Percentiles rank a stretch among this genome's conserved stretches.
Evolutionary conservation across 2,113 vertebrate species (phyloP).

Genomic region (Helogale parvula): DNA sequence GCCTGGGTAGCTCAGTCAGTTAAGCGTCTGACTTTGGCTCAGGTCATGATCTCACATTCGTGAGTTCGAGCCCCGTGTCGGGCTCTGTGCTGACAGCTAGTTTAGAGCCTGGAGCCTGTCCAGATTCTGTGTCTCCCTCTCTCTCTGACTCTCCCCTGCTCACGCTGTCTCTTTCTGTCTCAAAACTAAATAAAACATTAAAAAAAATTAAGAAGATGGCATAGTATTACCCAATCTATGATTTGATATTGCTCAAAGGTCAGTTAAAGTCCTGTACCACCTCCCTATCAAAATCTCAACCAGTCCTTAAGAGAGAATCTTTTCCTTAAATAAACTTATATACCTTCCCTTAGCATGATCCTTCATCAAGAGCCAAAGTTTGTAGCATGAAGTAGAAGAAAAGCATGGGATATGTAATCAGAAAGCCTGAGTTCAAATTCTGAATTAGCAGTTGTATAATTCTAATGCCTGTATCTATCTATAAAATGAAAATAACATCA

Average conservation of each 20-base stretch:
- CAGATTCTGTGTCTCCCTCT: too few relatives aligned
- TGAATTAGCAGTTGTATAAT: not conserved
- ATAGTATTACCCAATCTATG: not conserved
- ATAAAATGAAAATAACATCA: not conserved
- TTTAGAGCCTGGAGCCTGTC: too few relatives aligned
- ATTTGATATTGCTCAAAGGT: not conserved
- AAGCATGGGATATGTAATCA: not conserved
- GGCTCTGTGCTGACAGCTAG: too few relatives aligned
- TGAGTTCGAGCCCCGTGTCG: too few relatives aligned
- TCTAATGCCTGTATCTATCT: constrained; percentile 32
- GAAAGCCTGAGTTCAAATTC: constrained; percentile 16
- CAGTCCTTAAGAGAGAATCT: not conserved
- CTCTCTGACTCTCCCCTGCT: too few relatives aligned
- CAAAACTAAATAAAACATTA: too few relatives aligned
- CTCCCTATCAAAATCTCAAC: constrained; percentile 41
- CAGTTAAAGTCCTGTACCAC: not conserved
- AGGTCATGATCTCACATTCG: too few relatives aligned
- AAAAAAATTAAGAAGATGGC: not conserved
- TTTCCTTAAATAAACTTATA: constrained; percentile 16
- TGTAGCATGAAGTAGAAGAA: not conserved
- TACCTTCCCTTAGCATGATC: not conserved
- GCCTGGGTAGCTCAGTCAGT: too few relatives aligned
- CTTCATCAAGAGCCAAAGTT: not conserved
- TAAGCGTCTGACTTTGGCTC: too few relatives aligned
- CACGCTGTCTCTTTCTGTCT: too few relatives aligned